Conservation (phyloP, 1,140 invertebrate species). For the Artemia franciscana region DNA sequence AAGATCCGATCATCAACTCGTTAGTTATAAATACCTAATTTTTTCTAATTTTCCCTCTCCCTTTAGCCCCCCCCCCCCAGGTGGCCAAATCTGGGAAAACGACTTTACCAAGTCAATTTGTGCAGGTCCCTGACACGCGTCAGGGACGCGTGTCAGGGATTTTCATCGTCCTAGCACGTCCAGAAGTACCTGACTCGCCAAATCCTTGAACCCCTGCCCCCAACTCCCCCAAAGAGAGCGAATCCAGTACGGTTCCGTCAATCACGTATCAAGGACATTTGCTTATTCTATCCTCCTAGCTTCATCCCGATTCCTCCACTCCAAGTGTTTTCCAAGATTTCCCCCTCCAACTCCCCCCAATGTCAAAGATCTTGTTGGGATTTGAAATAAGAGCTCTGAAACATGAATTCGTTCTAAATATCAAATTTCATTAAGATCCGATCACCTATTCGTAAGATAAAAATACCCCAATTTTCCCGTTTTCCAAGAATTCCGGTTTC, state of each 20-base stretch:
- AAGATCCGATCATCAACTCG: not conserved
- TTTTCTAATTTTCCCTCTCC: not conserved
- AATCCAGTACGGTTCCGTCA: not conserved
- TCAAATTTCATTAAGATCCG: too few species aligned
- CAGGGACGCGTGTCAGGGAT: too few species aligned
- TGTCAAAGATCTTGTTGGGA: not conserved
- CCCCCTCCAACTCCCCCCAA: not conserved
- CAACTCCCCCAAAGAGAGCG: not conserved
- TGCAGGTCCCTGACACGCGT: too few species aligned
- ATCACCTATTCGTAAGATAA: too few species aligned
- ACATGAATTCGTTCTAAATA: too few species aligned
- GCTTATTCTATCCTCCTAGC: not conserved
- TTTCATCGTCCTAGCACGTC: not conserved
- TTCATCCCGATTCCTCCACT: not conserved
- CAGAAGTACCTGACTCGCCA: not conserved
- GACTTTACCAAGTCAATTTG: not conserved
- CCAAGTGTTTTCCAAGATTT: not conserved
- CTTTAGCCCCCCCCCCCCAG: not conserved
- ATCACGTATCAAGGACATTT: not conserved
- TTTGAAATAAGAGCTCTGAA: too few species aligned
- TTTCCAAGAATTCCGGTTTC: too few species aligned
- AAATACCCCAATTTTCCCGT: too few species aligned
- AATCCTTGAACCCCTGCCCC: not conserved
- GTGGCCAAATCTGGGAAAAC: not conserved
- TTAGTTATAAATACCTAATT: not conserved